phyloP scores from a whole-genome alignment of 2,113 vertebrate species.

The Ranitomeya variabilis region DNA sequence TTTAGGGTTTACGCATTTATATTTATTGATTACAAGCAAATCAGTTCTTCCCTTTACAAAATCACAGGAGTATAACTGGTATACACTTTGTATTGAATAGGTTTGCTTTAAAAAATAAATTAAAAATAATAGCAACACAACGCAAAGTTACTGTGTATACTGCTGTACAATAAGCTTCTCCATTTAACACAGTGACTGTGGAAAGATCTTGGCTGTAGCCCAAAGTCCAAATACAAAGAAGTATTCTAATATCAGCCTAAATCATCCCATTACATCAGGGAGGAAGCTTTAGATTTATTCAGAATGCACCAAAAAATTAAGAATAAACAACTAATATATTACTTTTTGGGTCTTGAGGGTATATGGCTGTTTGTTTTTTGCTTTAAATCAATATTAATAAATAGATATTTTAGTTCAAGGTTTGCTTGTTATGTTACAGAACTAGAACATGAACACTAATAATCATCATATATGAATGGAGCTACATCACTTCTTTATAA shows the following conservation, averaged over 20 bases:
- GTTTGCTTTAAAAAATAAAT: not conserved
- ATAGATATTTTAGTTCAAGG: no score
- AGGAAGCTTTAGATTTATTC: not conserved
- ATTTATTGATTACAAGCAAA: not conserved
- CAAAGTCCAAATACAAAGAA: not conserved
- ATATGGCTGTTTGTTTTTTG: no score
- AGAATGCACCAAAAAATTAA: not conserved
- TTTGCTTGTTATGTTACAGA: no score
- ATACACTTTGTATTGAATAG: not conserved
- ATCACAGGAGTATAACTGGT: not conserved
- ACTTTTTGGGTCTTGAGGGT: no score
- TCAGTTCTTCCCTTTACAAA: not conserved
- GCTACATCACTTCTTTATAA: no score
- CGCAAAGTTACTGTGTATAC: not conserved
- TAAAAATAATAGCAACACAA: not conserved
- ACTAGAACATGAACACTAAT: no score
- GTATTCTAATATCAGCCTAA: not conserved
- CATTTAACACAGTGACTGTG: not conserved
- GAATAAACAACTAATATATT: no score
- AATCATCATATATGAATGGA: no score
- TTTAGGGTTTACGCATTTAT: no score
- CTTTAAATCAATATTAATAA: no score
- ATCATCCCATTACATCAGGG: conserved; percentile 6
- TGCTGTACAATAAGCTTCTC: not conserved
- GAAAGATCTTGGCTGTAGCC: not conserved